Conservation (phyloP, 2,888 invertebrate species). For the Hofmannophila pseudospretella region DNA sequence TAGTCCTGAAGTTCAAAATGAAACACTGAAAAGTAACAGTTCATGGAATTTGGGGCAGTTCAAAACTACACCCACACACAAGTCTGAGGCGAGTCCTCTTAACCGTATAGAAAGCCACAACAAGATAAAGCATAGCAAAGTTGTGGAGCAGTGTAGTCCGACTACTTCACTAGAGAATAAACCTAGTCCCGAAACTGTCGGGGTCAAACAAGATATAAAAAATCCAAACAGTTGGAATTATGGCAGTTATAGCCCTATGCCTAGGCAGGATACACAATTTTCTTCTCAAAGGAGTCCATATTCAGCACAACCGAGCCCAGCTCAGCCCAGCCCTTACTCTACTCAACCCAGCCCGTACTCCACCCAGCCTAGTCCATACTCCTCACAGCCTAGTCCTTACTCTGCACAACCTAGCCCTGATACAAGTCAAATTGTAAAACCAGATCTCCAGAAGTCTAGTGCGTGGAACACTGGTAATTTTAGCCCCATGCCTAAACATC, state of each 20-base stretch:
- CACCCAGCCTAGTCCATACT: constrained; percentile 66
- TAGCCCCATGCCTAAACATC: constrained; percentile 70
- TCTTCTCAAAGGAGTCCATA: constrained; percentile 70
- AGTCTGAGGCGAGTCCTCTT: constrained; percentile 68
- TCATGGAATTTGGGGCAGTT: constrained; percentile 65
- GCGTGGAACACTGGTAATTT: constrained; percentile 69
- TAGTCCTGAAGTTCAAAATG: constrained; percentile 59
- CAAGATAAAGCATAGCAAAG: constrained; percentile 62
- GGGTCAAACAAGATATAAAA: constrained; percentile 60
- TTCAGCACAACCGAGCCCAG: constrained; percentile 65
- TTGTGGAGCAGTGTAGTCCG: constrained; percentile 68
- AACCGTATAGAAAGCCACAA: constrained; percentile 60
- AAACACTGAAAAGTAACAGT: constrained; percentile 47
- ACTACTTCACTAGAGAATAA: constrained; percentile 68
- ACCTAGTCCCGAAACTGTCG: constrained; percentile 60
- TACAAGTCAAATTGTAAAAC: constrained; percentile 66
- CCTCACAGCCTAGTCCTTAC: constrained; percentile 69
- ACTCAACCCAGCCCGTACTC: constrained; percentile 68
- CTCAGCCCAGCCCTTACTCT: constrained; percentile 70
- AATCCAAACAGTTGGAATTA: constrained; percentile 65
- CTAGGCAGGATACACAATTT: constrained; percentile 62
- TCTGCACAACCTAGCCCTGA: constrained; percentile 70
- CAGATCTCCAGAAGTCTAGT: constrained; percentile 56
- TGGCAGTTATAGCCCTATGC: constrained; percentile 67
- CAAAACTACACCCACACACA: constrained; percentile 64